Conservation (phyloP, 1,140 invertebrate genomes). For the Trissolcus basalis region DNA sequence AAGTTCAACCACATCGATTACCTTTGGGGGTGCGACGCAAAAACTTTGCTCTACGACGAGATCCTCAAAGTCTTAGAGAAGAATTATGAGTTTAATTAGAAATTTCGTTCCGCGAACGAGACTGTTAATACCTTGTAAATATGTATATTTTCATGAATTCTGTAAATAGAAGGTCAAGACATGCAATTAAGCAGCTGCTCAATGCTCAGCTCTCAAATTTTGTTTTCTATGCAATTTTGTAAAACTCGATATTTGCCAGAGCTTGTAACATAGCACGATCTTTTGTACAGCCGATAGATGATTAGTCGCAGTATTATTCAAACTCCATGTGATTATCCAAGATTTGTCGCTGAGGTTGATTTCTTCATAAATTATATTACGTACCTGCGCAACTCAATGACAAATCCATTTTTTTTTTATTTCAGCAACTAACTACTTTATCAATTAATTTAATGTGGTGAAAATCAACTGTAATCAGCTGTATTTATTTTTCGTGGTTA, state of each 20-base stretch:
- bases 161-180: slow-evolving; percentile 1
- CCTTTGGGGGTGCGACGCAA: slow-evolving; percentile 74
- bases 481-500: neutral
- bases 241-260: too few species aligned
- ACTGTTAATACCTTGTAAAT: slow-evolving; percentile 1
- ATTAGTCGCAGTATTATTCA: slow-evolving; percentile 8
- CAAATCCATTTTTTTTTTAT: neutral
- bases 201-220: neutral
- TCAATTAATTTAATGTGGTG: too few species aligned
- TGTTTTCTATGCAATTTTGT: neutral
- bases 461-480: too few species aligned
- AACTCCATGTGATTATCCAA: neutral
- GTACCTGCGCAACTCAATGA: slow-evolving; percentile 5
- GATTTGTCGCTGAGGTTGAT: slow-evolving; percentile 3
- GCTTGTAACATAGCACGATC: neutral
- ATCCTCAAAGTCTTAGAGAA: slow-evolving; percentile 58
- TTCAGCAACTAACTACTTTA: neutral
- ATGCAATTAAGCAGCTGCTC: neutral
- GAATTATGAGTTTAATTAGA: slow-evolving; percentile 42
- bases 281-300: neutral
- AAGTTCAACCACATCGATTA: slow-evolving; percentile 77
- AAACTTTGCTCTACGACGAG: slow-evolving; percentile 67
- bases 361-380: slow-evolving; percentile 3
- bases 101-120: neutral
- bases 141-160: neutral